Base-by-base conservation (phyloP, 2,113 vertebrate species). In the Microcebus griseorufus region DNA sequence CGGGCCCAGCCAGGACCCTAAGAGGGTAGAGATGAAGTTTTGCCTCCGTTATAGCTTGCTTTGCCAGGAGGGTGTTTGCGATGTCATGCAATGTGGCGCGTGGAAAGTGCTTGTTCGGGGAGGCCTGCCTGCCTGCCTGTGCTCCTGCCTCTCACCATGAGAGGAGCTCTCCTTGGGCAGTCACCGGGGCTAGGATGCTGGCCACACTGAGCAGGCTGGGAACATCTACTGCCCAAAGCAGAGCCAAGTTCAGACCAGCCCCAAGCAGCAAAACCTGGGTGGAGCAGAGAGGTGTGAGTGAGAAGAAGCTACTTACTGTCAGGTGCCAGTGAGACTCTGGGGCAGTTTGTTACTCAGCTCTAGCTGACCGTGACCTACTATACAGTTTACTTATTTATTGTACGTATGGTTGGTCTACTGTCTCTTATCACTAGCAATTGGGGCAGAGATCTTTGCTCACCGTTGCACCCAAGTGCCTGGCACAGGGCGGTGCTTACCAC, bases 21-120 rank as follows among this genome's bases (percentile, higher is more conserved):
- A 22, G 20, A 32, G 69, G 34, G 18, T 25, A 25, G 11, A 23
- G 22, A 25, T 42, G 16, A 16, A 53, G n/a, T 10, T 34, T 27
- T 14, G 9, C 79, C 70, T 62, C 42, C 6, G 34, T 7, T 17
- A 17, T 6, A 29, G 7, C 45, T 37, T 34, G 55, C 34, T 85
- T 29, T 72, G 27, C 20, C 25, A 9, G 6, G 0, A 11, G 34
- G 37, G 45, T 7, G 1, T 0, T 13, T 27, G 34, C 5, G 6
- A 20, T 51, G 6, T 69, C 58, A 27, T 1, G 18, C 3, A 9
- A 67, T 6, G 23, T 32, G 70, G 37, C 9, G 22, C 23, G 5
- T 51, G 25, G 17, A 10, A 42, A 37, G 29, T 5, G 16, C 34
- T 10, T 62, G 11, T 9, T 45, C 12, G 29, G 13, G 16, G 16